These are phyloP conservation scores for Hirundichthys speculiger DNA, from an alignment of 2,113 vertebrate species.

Conservation along the genomic window DNA sequence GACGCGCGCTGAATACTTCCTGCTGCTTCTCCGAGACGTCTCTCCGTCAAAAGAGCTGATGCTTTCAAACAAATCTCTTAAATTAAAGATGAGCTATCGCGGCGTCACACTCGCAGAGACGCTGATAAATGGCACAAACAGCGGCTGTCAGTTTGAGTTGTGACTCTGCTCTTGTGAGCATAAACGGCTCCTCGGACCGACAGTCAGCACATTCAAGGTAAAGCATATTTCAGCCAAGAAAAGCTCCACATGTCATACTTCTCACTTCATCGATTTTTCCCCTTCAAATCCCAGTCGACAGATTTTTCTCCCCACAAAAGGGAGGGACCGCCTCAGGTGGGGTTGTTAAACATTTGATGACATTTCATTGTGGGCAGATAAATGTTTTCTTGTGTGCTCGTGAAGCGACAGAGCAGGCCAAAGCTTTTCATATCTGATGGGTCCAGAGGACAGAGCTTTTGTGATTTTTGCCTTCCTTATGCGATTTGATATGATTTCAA, in stretches of 20 bases:
- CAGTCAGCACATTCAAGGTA: constrained; percentile 39
- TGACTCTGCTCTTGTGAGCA: constrained; percentile 41
- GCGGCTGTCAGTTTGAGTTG: constrained; percentile 44
- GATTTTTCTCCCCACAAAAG: constrained; percentile 71
- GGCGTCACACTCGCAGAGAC: constrained; percentile 17
- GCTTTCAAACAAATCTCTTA: constrained; percentile 34
- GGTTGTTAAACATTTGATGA: constrained; percentile 77
- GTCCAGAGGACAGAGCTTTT: no score
- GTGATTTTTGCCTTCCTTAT: no score
- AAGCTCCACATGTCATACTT: constrained; percentile 68
- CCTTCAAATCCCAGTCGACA: constrained; percentile 79
- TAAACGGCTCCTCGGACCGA: constrained; percentile 48
- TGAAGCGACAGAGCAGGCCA: constrained; percentile 51
- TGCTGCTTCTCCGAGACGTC: constrained; percentile 17
- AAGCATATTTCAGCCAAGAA: constrained; percentile 63
- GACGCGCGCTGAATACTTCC: constrained; percentile 39
- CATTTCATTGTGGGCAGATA: constrained; percentile 1
- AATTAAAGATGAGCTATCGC: constrained; percentile 43
- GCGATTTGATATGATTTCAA: no score
- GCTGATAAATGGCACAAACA: constrained; percentile 20
- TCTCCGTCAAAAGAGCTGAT: constrained; percentile 3
- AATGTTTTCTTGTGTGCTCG: not conserved
- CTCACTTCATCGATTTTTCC: constrained; percentile 77
- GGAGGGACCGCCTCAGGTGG: constrained; percentile 68
- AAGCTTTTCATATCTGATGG: no score